Percentiles rank a stretch among this genome's conserved stretches.
Evolutionary conservation across 2,113 vertebrate genomes (phyloP).

Genomic region (Lophochroa leadbeateri): DNA sequence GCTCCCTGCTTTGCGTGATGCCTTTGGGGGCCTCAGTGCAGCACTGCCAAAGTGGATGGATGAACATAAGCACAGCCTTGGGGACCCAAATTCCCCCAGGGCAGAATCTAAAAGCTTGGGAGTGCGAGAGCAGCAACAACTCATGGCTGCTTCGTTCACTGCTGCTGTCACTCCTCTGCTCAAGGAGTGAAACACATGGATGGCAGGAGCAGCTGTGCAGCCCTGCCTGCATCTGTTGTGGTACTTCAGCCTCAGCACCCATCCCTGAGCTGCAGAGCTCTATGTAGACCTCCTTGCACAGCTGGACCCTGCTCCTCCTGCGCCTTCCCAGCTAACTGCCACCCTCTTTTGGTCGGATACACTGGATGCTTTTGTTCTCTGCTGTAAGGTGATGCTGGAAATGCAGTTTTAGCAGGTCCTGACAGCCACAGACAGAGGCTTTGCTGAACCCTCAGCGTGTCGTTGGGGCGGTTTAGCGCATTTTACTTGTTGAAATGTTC

Average conservation of each 20-base stretch:
- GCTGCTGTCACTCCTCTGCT: neutral
- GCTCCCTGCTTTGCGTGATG: neutral
- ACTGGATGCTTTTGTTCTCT: neutral
- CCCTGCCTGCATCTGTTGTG: neutral
- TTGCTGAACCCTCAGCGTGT: accelerated
- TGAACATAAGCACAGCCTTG: neutral
- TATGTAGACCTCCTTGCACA: neutral
- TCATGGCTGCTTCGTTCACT: accelerated
- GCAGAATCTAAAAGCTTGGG: neutral
- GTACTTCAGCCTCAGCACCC: too few relatives aligned
- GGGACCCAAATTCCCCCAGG: neutral
- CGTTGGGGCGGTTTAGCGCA: accelerated
- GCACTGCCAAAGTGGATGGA: accelerated
- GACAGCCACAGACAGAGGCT: neutral
- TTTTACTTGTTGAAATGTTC: neutral
- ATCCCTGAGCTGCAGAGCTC: neutral
- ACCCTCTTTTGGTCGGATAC: accelerated
- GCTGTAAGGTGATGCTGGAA: neutral
- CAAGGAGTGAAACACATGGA: neutral
- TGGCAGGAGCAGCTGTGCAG: neutral
- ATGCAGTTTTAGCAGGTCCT: accelerated
- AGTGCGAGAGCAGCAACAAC: neutral
- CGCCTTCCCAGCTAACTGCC: too few relatives aligned
- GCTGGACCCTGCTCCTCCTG: neutral
- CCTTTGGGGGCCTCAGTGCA: neutral